Percentiles rank a stretch among this genome's conserved stretches.
These are phyloP conservation scores for Diachasmimorpha longicaudata DNA, from an alignment of 1,140 invertebrate species.

Conservation along the genomic window DNA sequence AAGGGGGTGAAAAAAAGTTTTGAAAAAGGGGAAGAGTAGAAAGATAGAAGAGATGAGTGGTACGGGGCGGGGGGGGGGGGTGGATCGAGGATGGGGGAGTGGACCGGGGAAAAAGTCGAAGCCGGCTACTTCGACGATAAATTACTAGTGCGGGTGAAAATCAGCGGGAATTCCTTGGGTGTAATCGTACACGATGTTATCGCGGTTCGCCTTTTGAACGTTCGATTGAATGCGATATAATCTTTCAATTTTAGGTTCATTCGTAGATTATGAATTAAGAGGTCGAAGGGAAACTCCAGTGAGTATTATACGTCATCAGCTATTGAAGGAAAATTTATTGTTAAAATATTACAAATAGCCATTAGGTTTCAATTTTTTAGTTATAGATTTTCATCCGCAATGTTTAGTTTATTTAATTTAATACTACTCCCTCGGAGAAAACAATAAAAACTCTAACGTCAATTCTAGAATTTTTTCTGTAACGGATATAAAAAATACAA, in stretches of 20 bases:
- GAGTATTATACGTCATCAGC: too few species aligned
- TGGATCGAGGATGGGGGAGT: neutral
- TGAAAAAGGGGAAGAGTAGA: slow-evolving; percentile 9
- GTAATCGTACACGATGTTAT: slow-evolving; percentile 14
- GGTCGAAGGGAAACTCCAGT: neutral
- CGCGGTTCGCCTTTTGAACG: neutral
- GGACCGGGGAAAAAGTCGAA: slow-evolving; percentile 1
- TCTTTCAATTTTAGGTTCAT: neutral
- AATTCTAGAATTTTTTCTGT: too few species aligned
- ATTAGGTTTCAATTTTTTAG: too few species aligned
- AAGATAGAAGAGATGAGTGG: neutral
- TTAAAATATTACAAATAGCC: too few species aligned
- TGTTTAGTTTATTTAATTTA: too few species aligned
- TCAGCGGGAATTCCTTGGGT: slow-evolving; percentile 9
- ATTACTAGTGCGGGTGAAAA: slow-evolving; percentile 14
- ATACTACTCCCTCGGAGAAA: too few species aligned
- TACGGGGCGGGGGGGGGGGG: neutral
- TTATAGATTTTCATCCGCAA: too few species aligned
- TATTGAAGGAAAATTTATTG: too few species aligned
- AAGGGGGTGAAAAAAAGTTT: neutral
- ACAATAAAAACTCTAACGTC: neutral
- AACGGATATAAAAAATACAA: too few species aligned
- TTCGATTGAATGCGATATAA: slow-evolving; percentile 3
- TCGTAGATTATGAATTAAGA: neutral
- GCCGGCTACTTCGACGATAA: slow-evolving; percentile 14